Percentiles rank a stretch among this genome's conserved stretches.
Evolutionary conservation across 2,797 vertebrate genomes (phyloP).

Genomic region (Typhlichthys eigenmanni): DNA sequence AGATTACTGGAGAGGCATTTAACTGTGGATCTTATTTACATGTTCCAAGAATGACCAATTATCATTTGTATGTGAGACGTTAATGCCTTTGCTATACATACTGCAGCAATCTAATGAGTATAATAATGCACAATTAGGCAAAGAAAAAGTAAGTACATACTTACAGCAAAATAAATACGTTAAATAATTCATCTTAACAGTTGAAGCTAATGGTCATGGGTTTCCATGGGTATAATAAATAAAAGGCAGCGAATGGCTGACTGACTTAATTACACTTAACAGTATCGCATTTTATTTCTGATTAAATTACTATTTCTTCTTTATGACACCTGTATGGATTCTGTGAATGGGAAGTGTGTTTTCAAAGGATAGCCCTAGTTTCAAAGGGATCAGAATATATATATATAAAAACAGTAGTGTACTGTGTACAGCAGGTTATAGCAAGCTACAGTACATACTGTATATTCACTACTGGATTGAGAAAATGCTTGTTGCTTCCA

Average conservation of each 20-base stretch:
- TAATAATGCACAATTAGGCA: slow-evolving; percentile 24
- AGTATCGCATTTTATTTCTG: too few species aligned
- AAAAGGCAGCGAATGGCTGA: slow-evolving; percentile 16
- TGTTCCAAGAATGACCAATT: slow-evolving; percentile 28
- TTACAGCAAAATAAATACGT: slow-evolving; percentile 31
- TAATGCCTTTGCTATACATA: slow-evolving; percentile 27
- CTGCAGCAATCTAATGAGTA: slow-evolving; percentile 29
- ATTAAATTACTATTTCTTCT: too few species aligned
- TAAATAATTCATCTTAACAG: slow-evolving; percentile 33
- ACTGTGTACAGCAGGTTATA: too few species aligned
- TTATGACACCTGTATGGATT: too few species aligned
- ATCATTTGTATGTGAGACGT: slow-evolving; percentile 37
- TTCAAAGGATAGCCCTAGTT: too few species aligned
- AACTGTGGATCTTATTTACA: slow-evolving; percentile 35
- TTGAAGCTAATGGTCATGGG: slow-evolving; percentile 24
- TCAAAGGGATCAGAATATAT: too few species aligned
- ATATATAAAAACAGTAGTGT: too few species aligned
- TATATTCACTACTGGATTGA: too few species aligned
- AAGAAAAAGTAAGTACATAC: slow-evolving; percentile 9
- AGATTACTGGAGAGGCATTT: slow-evolving; percentile 48
- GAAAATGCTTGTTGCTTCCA: too few species aligned
- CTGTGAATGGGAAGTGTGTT: too few species aligned
- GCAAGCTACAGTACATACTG: too few species aligned
- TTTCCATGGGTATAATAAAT: slow-evolving; percentile 8
- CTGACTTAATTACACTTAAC: too few species aligned